These are phyloP conservation scores for Dorcus hopei DNA, from an alignment of 2,888 invertebrate species.

Conservation along the genomic window DNA sequence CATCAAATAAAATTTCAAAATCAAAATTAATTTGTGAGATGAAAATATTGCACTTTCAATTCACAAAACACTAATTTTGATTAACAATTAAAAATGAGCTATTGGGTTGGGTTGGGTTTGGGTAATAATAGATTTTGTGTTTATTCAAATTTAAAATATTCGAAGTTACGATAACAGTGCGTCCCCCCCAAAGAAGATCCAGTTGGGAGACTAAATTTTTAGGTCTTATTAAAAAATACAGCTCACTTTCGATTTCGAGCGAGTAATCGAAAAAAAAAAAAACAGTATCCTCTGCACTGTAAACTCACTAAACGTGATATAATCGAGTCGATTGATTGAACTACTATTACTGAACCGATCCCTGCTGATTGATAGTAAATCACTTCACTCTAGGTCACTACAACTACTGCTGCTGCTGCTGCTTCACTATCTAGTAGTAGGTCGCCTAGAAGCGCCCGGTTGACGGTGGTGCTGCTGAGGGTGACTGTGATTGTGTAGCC, in stretches of 20 bases:
- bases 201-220: too few species aligned
- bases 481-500: conserved; percentile 23
- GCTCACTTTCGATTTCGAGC: conserved; percentile 25
- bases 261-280: not conserved
- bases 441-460: conserved; percentile 8
- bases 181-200: too few species aligned
- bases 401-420: not conserved
- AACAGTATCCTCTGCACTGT: not conserved
- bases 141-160: too few species aligned
- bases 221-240: conserved; percentile 19
- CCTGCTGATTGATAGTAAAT: conserved; percentile 20
- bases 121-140: too few species aligned
- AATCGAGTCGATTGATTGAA: conserved; percentile 23
- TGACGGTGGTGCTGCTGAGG: conserved; percentile 21
- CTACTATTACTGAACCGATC: conserved; percentile 19
- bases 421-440: conserved; percentile 9
- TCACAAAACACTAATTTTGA: too few species aligned
- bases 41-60: too few species aligned
- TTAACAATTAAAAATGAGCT: too few species aligned
- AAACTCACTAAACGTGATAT: conserved; percentile 13
- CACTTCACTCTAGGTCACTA: conserved; percentile 1
- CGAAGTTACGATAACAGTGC: too few species aligned
- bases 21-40: too few species aligned
- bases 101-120: too few species aligned
- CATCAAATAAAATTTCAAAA: too few species aligned